Percentiles rank a stretch among this genome's conserved stretches.
phyloP scores from a whole-genome alignment of 2,888 invertebrate genomes.

The Thera britannica region DNA sequence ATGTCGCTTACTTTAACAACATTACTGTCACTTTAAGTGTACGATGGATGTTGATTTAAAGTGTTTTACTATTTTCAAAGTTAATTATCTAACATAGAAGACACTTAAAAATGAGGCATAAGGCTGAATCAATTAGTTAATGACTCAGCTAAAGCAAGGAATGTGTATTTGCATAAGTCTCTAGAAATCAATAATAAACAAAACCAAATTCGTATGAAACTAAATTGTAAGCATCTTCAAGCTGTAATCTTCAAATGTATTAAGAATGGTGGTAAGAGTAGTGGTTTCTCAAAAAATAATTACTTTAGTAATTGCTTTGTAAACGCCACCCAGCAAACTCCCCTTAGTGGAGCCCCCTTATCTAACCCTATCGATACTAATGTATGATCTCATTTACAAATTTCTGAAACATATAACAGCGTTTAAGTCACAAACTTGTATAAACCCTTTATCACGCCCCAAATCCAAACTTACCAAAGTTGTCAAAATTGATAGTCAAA shows the following conservation, averaged over 20 bases:
- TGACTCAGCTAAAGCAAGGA: constrained; percentile 9
- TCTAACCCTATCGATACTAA: not conserved
- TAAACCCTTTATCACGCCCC: constrained; percentile 55
- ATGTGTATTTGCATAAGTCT: constrained; percentile 14
- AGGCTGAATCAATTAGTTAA: constrained; percentile 13
- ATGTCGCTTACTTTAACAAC: constrained; percentile 37
- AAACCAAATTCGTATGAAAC: too few relatives aligned
- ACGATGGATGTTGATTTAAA: constrained; percentile 8
- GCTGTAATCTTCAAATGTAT: too few relatives aligned
- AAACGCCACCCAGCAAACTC: not conserved
- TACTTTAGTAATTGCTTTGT: not conserved
- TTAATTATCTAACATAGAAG: constrained; percentile 5
- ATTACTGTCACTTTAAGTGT: constrained; percentile 7
- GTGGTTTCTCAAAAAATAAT: too few relatives aligned
- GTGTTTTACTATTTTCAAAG: constrained; percentile 7
- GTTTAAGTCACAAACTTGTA: constrained; percentile 42
- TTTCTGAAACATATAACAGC: constrained; percentile 17
- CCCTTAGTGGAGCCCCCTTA: too few relatives aligned
- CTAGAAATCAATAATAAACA: constrained; percentile 8
- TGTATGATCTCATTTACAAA: constrained; percentile 14
- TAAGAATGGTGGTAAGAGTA: too few relatives aligned
- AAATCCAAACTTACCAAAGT: constrained; percentile 57
- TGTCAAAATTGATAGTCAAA: constrained; percentile 62
- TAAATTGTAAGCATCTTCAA: too few relatives aligned
- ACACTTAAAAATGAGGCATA: too few relatives aligned